These are phyloP conservation scores for Neocrepidodera transversa DNA, from an alignment of 2,888 invertebrate species.

Conservation along the genomic window DNA sequence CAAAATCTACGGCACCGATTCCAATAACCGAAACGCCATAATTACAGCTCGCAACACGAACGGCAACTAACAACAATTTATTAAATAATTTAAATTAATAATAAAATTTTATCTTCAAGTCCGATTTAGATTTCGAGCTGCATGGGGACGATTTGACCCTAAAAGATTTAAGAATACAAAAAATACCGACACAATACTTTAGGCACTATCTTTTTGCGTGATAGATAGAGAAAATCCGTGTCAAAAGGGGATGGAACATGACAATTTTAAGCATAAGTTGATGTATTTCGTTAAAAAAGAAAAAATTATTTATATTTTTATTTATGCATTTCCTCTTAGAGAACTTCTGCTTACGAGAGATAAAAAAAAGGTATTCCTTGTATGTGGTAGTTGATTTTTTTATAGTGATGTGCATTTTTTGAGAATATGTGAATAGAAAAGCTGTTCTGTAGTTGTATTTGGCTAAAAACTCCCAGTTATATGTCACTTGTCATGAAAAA, in stretches of 20 bases:
- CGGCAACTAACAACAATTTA: slow-evolving; percentile 60
- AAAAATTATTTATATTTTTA: slow-evolving; percentile 35
- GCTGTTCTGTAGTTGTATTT: slow-evolving; percentile 33
- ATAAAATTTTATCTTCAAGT: slow-evolving; percentile 5
- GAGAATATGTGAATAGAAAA: slow-evolving; percentile 16
- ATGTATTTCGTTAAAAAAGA: slow-evolving; percentile 35
- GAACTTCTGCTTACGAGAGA: slow-evolving; percentile 18
- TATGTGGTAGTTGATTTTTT: slow-evolving; percentile 33
- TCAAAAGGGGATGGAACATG: slow-evolving; percentile 35
- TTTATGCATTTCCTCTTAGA: slow-evolving; percentile 32
- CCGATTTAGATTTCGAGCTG: slow-evolving; percentile 32
- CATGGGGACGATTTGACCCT: slow-evolving; percentile 17
- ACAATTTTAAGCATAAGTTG: slow-evolving; percentile 34
- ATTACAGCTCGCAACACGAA: slow-evolving; percentile 64
- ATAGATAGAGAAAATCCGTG: slow-evolving; percentile 18
- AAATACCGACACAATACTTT: slow-evolving; percentile 27
- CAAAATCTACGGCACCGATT: slow-evolving; percentile 94
- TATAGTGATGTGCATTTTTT: slow-evolving; percentile 26
- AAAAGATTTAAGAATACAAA: slow-evolving; percentile 20
- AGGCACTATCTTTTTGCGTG: slow-evolving; percentile 27
- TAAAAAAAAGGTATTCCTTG: slow-evolving; percentile 23
- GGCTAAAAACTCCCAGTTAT: slow-evolving; percentile 1
- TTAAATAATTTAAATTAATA: slow-evolving; percentile 1
- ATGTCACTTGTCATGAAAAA: not conserved
- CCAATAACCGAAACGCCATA: slow-evolving; percentile 61